Base-by-base conservation (phyloP, 1,140 invertebrate genomes). In the Drosophila nebulosa region DNA sequence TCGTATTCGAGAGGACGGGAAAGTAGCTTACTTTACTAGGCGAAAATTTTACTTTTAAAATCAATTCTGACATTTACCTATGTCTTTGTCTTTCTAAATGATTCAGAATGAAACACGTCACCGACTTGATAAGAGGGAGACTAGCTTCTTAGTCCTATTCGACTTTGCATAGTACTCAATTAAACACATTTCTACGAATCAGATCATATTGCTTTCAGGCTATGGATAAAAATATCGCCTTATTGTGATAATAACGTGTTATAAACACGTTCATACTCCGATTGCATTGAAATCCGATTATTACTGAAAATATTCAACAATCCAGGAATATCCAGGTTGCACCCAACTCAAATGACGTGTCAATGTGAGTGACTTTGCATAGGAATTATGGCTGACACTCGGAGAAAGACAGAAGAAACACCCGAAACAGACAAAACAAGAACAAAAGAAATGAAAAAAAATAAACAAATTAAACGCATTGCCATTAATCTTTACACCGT, bases 391-490 rank as follows among this genome's bases (percentile, higher is more conserved):
- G 9, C 57, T 9, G 26, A 22, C 30, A 24, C 66, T 53, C 26
- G 32, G 16, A 46, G 57, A 27, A 18, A 39, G 72, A 59, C 36
- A 32, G 9, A 51, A 30, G 69, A 69, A 85, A 85, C 72, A 86
- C 70, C 81, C 86, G 68, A 90, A 90, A 46, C 0, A n/a, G n/a
- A n/a, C n/a, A n/a, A n/a, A n/a, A 6, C 16, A 46, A 21, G 39
- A 39, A n/a, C n/a, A n/a, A n/a, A n/a, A n/a, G n/a, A n/a, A n/a
- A n/a, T n/a, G n/a, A 12, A 18, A 6, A 16, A 46, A 46, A 46
- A 46, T 46, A 46, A 90, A 86, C 86, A 90, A 86, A 90, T 90
- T 83, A 90, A 90, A 75, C 63, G 63, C 83, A 58, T 21, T 70
- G 63, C 79, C 86, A 90, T 90, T 90, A 83, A 90, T 90, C 86